phyloP scores from a whole-genome alignment of 2,113 vertebrate genomes.

The Erythrocercus mccallii region DNA sequence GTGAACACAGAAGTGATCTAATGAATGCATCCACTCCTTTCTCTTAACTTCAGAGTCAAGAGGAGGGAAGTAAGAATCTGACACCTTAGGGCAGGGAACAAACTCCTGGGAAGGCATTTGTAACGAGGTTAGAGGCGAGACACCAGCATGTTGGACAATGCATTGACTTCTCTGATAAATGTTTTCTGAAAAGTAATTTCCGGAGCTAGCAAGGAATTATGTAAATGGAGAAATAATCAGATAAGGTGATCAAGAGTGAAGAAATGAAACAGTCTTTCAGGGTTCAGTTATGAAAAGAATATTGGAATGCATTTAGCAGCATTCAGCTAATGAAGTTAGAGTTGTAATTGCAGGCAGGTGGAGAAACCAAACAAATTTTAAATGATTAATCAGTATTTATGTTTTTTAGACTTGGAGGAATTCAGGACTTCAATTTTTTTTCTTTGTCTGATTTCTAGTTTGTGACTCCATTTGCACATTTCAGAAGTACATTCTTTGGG shows the following conservation, averaged over 20 bases:
- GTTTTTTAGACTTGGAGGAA: neutral
- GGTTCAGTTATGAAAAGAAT: neutral
- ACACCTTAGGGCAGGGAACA: neutral
- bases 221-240: constrained; percentile 24
- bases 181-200: constrained; percentile 3
- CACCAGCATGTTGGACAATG: fast-evolving
- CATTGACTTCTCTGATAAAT: neutral
- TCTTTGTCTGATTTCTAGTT: neutral
- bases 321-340: neutral
- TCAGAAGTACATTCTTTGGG: neutral
- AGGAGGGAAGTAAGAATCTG: neutral
- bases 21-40: neutral
- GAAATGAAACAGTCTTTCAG: neutral
- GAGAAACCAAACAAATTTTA: neutral
- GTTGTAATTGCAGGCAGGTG: neutral
- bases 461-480: neutral
- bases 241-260: neutral
- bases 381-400: neutral
- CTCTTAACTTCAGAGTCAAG: neutral
- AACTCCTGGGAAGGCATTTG: neutral
- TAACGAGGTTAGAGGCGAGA: fast-evolving
- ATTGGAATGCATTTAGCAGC: neutral
- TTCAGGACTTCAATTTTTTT: neutral
- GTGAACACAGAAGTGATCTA: neutral
- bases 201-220: neutral